phyloP scores from a whole-genome alignment of 2,888 invertebrate species.

The Campaea margaritaria region DNA sequence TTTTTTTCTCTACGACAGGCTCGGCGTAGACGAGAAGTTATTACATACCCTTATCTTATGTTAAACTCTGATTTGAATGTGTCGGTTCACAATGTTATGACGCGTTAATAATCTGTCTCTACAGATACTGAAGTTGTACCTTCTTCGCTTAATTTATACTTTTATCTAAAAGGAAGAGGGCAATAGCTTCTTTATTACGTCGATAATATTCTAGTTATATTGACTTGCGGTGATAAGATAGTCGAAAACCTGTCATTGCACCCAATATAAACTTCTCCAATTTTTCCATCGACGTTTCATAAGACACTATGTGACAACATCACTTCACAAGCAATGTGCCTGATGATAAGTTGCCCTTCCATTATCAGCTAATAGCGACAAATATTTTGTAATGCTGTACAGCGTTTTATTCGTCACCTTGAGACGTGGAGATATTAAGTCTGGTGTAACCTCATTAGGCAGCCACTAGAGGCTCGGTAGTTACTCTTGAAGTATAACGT shows the following conservation, averaged over 20 bases:
- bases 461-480: neutral
- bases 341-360: neutral
- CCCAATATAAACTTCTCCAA: slow-evolving; percentile 38
- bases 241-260: slow-evolving; percentile 35
- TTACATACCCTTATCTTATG: slow-evolving; percentile 63
- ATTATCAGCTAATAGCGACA: neutral
- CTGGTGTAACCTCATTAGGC: slow-evolving; percentile 8
- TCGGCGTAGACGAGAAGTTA: slow-evolving; percentile 74
- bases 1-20: slow-evolving; percentile 71
- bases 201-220: slow-evolving; percentile 48
- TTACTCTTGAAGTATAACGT: neutral
- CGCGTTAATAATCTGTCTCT: slow-evolving; percentile 31
- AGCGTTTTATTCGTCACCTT: slow-evolving; percentile 2
- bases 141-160: slow-evolving; percentile 62
- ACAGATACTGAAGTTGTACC: slow-evolving; percentile 56
- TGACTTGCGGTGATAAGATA: slow-evolving; percentile 47
- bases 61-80: slow-evolving; percentile 53
- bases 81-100: slow-evolving; percentile 50
- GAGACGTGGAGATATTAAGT: slow-evolving; percentile 7
- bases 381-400: neutral
- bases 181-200: slow-evolving; percentile 61
- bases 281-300: slow-evolving; percentile 36
- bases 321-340: neutral
- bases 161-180: slow-evolving; percentile 67
- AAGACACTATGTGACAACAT: neutral